Base-by-base conservation (phyloP, 2,797 vertebrate genomes). In the Kryptopterus vitreolus region DNA sequence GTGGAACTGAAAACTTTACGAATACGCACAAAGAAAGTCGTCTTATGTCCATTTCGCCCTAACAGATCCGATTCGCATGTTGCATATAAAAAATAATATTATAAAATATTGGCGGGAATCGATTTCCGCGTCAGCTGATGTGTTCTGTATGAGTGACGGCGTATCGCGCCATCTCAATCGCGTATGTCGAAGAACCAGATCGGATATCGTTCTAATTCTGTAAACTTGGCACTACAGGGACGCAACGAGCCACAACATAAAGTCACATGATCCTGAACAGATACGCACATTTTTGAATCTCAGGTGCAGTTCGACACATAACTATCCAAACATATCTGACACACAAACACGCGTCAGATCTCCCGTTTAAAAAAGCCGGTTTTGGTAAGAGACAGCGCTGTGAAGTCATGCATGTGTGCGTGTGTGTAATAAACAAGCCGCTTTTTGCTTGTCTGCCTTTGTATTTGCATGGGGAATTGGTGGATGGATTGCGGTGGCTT, bases 391-490 rank as follows among this genome's bases (percentile, higher is more conserved):
- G 33, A 5, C 59, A 79, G 74, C 20, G 18, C 55, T 26, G 29
- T 75, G n/a, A n/a, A 43, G 33, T 10, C n/a, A 57, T 4, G 38
- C n/a, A 33, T 11, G 53, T 29, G 35, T 31, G 29, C 46, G 78
- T 76, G 58, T 81, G 84, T 78, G 79, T 62, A 72, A 79, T 80
- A 80, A 78, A 79, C 75, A 66, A 71, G 79, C 55, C 58, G 24
- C 69, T 55, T 72, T 85, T 75, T 83, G 74, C 72, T 78, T 76
- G 83, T 77, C 50, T 80, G 62, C 74, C 80, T 77, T 81, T 58
- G 52, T 46, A 87, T 87, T 88, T 87, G 84, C 84, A 88, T 87
- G 43, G 53, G 59, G 80, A 82, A 81, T 83, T 78, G 77, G 70
- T 76, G 62, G 80, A 85, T 86, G 84, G 74, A 82, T 84, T 82